Conservation (phyloP, 2,113 vertebrate genomes). For the Pandion haliaetus region DNA sequence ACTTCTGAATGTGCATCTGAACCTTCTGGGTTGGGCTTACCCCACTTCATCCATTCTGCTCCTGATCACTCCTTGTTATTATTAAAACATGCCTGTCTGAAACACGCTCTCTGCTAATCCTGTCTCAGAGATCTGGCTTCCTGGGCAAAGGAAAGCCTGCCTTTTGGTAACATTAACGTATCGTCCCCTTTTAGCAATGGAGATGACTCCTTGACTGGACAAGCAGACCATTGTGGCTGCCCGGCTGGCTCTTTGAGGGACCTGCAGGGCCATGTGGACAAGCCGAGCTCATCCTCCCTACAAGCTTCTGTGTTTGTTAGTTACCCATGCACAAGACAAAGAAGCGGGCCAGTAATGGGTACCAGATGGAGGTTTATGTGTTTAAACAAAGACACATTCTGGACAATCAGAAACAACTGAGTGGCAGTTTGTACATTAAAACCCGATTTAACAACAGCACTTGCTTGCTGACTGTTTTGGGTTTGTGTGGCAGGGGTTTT, state of each 20-base stretch:
- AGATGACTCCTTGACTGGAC: not conserved
- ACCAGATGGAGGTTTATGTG: slow-evolving; percentile 14
- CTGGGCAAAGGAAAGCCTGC: not conserved
- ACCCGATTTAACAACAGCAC: not conserved
- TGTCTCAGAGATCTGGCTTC: not conserved
- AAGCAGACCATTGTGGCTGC: not conserved
- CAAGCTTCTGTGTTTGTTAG: not conserved
- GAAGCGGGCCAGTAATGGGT: not conserved
- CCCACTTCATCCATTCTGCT: not conserved
- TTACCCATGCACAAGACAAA: not conserved
- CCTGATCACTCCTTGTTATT: not conserved
- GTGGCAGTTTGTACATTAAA: not conserved
- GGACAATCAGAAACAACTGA: slow-evolving; percentile 1
- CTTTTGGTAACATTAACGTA: not conserved
- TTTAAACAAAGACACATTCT: slow-evolving; percentile 46
- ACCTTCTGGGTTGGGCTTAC: not conserved
- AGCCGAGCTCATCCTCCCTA: not conserved
- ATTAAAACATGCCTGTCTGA: not conserved
- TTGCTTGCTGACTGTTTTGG: not conserved
- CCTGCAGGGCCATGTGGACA: not conserved
- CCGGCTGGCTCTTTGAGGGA: not conserved
- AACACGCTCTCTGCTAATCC: not conserved
- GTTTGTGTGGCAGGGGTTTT: too few species aligned
- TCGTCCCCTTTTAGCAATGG: not conserved
- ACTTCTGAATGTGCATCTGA: not conserved